Evolutionary conservation across 2,113 vertebrate species (phyloP).

Genomic region (Osmerus eperlanus): DNA sequence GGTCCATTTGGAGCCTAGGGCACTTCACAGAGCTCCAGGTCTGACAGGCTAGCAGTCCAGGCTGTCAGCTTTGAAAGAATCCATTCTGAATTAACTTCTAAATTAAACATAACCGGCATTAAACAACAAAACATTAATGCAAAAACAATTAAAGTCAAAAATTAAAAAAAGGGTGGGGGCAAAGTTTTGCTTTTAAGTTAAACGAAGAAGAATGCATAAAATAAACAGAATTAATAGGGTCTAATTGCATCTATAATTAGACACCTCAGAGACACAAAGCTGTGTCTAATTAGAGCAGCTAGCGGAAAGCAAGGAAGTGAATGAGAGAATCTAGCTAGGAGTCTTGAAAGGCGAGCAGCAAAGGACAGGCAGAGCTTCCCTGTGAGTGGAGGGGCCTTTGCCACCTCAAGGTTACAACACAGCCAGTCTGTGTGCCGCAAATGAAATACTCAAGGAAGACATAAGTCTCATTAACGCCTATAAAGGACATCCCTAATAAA

Average conservation of each 20-base stretch:
- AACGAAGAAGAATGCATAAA: constrained; percentile 35
- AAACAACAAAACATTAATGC: constrained; percentile 28
- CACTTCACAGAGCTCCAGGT: not conserved
- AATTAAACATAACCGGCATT: constrained; percentile 40
- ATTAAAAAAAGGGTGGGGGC: not conserved
- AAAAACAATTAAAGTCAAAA: too few species aligned
- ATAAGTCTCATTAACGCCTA: constrained; percentile 76
- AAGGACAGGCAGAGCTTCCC: constrained; percentile 43
- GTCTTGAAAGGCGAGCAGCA: constrained; percentile 56
- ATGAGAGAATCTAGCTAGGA: constrained; percentile 53
- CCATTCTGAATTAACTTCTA: constrained; percentile 35
- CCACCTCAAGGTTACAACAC: constrained; percentile 69
- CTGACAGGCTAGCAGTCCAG: constrained; percentile 10
- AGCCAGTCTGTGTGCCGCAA: constrained; percentile 64
- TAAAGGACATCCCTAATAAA: constrained; percentile 77
- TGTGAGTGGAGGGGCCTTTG: constrained; percentile 32
- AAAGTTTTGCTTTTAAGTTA: constrained; percentile 16
- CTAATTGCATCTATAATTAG: constrained; percentile 64
- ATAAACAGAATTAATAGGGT: constrained; percentile 60
- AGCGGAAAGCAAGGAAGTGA: constrained; percentile 29
- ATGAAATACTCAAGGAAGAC: constrained; percentile 77
- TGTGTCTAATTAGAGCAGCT: constrained; percentile 39
- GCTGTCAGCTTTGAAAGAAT: constrained; percentile 34
- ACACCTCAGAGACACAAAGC: constrained; percentile 44
- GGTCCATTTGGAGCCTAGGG: constrained; percentile 2